Conservation (phyloP, 2,113 vertebrate species). For the Caranx ignobilis region DNA sequence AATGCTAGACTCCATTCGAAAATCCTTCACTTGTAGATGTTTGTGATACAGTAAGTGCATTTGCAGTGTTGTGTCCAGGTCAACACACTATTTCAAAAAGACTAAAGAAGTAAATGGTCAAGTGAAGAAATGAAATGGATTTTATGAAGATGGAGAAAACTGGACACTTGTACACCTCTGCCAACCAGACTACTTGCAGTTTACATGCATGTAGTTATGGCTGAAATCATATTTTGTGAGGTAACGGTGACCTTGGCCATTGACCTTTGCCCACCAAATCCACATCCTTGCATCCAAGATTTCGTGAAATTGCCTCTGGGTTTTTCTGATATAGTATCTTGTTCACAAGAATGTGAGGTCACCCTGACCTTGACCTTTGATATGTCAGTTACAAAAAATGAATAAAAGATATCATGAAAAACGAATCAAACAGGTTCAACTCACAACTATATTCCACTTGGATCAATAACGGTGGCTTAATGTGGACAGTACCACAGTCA, state of each 20-base stretch:
- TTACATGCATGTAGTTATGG: too few species aligned
- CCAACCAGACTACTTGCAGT: too few species aligned
- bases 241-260: too few species aligned
- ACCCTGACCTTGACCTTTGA: too few species aligned
- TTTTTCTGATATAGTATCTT: too few species aligned
- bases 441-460: neutral
- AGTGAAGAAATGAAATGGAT: neutral
- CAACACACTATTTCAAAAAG: neutral
- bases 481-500: slow-evolving; percentile 6
- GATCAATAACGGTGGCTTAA: slow-evolving; percentile 13
- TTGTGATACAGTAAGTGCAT: slow-evolving; percentile 12
- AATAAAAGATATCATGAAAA: neutral
- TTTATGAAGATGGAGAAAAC: too few species aligned
- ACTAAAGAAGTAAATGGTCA: neutral
- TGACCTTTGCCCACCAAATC: too few species aligned
- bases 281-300: too few species aligned
- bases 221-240: too few species aligned
- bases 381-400: neutral
- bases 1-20: neutral
- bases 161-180: too few species aligned
- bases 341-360: too few species aligned
- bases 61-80: neutral
- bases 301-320: too few species aligned
- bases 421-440: neutral
- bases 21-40: slow-evolving; percentile 33